phyloP scores from a whole-genome alignment of 2,797 vertebrate species.

The Tauraco hartlaubi region DNA sequence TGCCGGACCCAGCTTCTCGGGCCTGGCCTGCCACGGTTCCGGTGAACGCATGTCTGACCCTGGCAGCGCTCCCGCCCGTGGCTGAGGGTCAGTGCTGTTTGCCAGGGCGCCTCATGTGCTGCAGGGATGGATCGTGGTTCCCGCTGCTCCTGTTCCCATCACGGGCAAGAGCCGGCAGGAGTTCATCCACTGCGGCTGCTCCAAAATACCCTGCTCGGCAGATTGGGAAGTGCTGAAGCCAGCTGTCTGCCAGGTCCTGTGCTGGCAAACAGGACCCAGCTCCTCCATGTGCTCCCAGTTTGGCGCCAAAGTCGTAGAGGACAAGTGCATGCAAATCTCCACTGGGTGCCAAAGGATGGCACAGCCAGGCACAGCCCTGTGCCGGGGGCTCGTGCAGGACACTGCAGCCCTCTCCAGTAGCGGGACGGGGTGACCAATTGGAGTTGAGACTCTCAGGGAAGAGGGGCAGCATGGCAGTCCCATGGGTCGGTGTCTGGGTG shows the following conservation, averaged over 20 bases:
- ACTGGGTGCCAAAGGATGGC: rapidly evolving
- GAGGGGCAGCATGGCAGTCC: rapidly evolving
- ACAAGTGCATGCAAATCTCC: rapidly evolving
- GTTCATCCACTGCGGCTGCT: not conserved
- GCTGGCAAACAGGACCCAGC: rapidly evolving
- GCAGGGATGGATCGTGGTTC: not conserved
- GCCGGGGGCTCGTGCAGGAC: rapidly evolving
- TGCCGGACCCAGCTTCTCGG: rapidly evolving
- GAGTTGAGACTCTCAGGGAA: rapidly evolving
- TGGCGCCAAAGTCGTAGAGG: not conserved
- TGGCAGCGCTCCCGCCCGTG: rapidly evolving
- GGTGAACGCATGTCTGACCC: rapidly evolving
- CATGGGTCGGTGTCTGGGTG: rapidly evolving
- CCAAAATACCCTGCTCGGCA: not conserved
- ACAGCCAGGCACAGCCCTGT: rapidly evolving
- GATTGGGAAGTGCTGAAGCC: not conserved
- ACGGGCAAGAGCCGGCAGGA: rapidly evolving
- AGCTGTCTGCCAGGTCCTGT: not conserved
- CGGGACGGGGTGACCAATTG: rapidly evolving
- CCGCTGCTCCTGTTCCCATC: not conserved
- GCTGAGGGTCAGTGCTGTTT: rapidly evolving
- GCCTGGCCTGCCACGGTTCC: rapidly evolving
- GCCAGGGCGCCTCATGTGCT: not conserved
- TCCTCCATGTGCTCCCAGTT: not conserved
- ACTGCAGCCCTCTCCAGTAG: rapidly evolving